A percentile compares a stretch with the other conserved stretches of the same genome.
These are phyloP conservation scores for Micropoecilia bifurca DNA, from an alignment of 2,797 vertebrate species.

Conservation along the genomic window DNA sequence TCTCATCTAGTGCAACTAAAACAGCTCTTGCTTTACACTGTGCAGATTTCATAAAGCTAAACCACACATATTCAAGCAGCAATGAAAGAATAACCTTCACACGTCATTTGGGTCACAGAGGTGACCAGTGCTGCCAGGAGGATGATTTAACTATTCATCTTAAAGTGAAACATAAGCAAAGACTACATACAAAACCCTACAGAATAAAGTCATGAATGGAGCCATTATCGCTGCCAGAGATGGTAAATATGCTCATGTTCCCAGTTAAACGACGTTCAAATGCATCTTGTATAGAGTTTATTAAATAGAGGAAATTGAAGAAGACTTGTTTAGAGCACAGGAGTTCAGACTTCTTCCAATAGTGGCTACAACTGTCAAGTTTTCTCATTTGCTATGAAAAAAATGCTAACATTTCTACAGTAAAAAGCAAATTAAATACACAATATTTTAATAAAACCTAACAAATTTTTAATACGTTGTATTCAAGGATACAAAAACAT, in stretches of 20 bases:
- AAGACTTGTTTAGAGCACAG: background rate
- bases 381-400: background rate
- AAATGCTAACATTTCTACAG: background rate
- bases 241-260: background rate
- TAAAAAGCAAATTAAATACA: background rate
- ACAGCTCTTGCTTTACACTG: background rate
- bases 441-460: background rate
- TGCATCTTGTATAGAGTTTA: background rate
- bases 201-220: background rate
- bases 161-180: background rate
- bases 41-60: background rate
- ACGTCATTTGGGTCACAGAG: background rate
- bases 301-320: background rate
- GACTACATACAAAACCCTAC: background rate
- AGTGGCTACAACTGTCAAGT: background rate
- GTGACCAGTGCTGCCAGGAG: background rate
- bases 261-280: slow-evolving; percentile 5
- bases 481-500: background rate
- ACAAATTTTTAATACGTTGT: background rate
- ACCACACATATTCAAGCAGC: background rate
- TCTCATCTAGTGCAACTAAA: background rate
- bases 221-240: background rate
- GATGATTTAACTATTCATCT: background rate
- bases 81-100: background rate
- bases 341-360: background rate